A percentile compares a stretch with the other conserved stretches of the same genome.
Evolutionary conservation across 2,888 invertebrate species (phyloP).

Genomic region (Mellilla xanthometata): DNA sequence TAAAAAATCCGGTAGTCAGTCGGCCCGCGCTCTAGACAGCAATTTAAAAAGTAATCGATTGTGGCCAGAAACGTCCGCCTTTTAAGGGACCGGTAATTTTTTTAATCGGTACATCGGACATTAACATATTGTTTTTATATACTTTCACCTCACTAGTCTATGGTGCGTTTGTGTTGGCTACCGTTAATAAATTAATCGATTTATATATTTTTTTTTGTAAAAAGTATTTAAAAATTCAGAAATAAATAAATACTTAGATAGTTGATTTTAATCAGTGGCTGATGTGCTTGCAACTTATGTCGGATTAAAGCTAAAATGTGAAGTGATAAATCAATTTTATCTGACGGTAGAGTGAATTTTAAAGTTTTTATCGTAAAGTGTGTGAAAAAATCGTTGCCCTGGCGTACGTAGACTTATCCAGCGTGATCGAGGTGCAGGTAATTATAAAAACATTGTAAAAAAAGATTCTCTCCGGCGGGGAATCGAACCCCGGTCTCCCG

Average conservation of each 20-base stretch:
- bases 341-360: slow-evolving; percentile 17
- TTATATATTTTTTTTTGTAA: slow-evolving; percentile 23
- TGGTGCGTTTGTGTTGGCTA: slow-evolving; percentile 23
- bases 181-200: slow-evolving; percentile 27
- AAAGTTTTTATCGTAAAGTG: slow-evolving; percentile 43
- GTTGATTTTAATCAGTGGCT: slow-evolving; percentile 2
- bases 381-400: slow-evolving; percentile 82
- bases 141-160: slow-evolving; percentile 59
- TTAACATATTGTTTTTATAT: slow-evolving; percentile 64
- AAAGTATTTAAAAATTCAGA: slow-evolving; percentile 15
- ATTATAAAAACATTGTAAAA: slow-evolving; percentile 37
- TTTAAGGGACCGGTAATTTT: slow-evolving; percentile 67
- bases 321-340: slow-evolving; percentile 1
- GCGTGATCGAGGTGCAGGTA: slow-evolving; percentile 90
- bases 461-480: slow-evolving; percentile 72
- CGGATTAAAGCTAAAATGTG: slow-evolving; percentile 10
- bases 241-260: slow-evolving; percentile 3
- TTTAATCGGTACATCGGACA: slow-evolving; percentile 53
- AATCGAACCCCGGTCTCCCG: slow-evolving; percentile 84
- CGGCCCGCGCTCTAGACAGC: slow-evolving; percentile 44
- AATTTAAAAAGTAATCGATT: slow-evolving; percentile 75
- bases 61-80: slow-evolving; percentile 59
- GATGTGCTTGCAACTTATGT: background rate
- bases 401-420: slow-evolving; percentile 89
- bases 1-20: slow-evolving; percentile 55